Conservation (phyloP, 2,113 vertebrate genomes). For the rabbit (Oryctolagus cuniculus) region DNA sequence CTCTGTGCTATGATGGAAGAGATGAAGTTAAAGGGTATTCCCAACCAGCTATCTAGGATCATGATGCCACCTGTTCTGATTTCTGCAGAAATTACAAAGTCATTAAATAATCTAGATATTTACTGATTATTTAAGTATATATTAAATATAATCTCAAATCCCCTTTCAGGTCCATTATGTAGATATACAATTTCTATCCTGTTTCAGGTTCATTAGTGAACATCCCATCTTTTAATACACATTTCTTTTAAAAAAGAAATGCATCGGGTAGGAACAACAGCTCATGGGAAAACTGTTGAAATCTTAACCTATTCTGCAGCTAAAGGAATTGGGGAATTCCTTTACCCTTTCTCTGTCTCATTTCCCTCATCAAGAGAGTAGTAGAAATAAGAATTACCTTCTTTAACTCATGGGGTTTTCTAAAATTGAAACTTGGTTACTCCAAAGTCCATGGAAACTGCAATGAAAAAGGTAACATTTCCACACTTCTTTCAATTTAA, state of each 20-base stretch:
- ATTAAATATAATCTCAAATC: neutral
- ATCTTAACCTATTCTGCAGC: neutral
- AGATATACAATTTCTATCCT: neutral
- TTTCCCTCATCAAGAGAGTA: neutral
- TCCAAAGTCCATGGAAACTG: too few relatives aligned
- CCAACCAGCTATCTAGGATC: neutral
- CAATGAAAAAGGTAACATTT: too few relatives aligned
- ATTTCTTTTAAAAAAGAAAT: neutral
- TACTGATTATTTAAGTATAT: neutral
- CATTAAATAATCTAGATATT: neutral
- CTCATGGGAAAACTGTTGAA: neutral
- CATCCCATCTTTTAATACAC: neutral
- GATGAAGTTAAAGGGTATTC: neutral
- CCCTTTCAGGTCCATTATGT: too few relatives aligned
- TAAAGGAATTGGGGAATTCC: neutral
- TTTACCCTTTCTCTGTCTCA: neutral
- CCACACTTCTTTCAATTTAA: too few relatives aligned
- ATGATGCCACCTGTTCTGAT: neutral
- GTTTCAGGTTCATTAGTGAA: neutral
- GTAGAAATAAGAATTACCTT: neutral
- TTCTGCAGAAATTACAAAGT: slow-evolving; percentile 34
- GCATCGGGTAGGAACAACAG: neutral
- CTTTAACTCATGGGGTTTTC: neutral
- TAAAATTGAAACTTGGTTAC: neutral
- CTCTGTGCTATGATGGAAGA: neutral